A percentile compares a stretch with the other conserved stretches of the same genome.
Evolutionary conservation across 1,140 invertebrate genomes (phyloP).

Genomic region (Hestina assimilis): DNA sequence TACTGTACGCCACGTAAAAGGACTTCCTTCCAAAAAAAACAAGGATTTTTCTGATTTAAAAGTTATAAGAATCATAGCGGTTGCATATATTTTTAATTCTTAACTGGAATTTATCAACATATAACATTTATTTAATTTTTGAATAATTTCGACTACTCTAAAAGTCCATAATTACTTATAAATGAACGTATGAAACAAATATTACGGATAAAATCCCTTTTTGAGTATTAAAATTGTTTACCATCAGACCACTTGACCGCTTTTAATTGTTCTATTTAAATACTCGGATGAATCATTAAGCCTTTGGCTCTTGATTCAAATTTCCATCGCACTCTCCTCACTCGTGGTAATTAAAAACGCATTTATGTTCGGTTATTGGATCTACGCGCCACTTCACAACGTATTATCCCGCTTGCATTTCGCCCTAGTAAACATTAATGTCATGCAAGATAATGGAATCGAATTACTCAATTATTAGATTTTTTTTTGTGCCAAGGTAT

Average conservation of each 20-base stretch:
- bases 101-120: no score
- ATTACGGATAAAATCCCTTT: constrained; percentile 10
- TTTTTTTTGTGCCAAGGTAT: no score
- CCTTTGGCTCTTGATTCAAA: constrained; percentile 43
- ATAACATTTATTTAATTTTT: no score
- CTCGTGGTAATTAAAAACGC: constrained; percentile 53
- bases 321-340: constrained; percentile 37
- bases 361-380: constrained; percentile 45
- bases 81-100: no score
- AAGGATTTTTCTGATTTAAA: no score
- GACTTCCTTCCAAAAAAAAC: no score
- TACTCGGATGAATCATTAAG: constrained; percentile 42
- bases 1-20: no score
- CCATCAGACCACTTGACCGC: constrained; percentile 42
- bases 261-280: constrained; percentile 60
- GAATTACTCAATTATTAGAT: no score
- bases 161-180: no score
- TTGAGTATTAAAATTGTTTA: constrained; percentile 51
- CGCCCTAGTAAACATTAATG: constrained; percentile 17
- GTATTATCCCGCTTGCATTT: constrained; percentile 25
- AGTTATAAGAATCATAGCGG: no score
- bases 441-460: no score
- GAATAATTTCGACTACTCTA: no score
- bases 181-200: constrained; percentile 1
- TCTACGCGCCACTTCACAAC: constrained; percentile 35